These are phyloP conservation scores for Gasterosteus nipponicus DNA, from an alignment of 2,113 vertebrate species.

Conservation along the genomic window DNA sequence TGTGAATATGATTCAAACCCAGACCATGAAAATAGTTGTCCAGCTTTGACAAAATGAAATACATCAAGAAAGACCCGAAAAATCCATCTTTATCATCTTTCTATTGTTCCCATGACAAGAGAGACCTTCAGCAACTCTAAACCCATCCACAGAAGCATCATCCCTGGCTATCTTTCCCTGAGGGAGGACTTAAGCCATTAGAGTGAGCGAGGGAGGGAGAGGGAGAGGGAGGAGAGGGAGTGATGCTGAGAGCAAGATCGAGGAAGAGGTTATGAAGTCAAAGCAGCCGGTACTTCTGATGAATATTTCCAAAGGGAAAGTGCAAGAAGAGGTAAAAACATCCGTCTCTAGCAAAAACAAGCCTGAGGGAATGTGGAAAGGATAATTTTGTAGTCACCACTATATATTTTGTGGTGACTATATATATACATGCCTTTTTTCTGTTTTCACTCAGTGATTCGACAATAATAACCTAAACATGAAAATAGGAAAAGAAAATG, in stretches of 20 bases:
- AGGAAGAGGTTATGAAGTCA: constrained; percentile 69
- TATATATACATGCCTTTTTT: constrained; percentile 3
- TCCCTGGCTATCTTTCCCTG: constrained; percentile 68
- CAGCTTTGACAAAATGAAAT: constrained; percentile 73
- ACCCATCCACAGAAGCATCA: constrained; percentile 71
- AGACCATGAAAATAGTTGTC: constrained; percentile 52
- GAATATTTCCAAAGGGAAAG: constrained; percentile 68
- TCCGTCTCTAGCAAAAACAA: constrained; percentile 65
- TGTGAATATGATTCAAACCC: constrained; percentile 59
- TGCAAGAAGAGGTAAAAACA: constrained; percentile 65
- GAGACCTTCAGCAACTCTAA: constrained; percentile 75
- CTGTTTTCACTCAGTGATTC: constrained; percentile 46
- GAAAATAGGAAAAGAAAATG: constrained; percentile 22
- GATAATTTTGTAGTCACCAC: constrained; percentile 48
- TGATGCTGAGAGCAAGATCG: constrained; percentile 56
- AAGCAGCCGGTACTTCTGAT: constrained; percentile 66
- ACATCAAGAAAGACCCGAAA: constrained; percentile 61
- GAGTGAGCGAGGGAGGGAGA: constrained; percentile 43
- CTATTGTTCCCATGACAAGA: constrained; percentile 79
- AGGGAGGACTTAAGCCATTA: constrained; percentile 77
- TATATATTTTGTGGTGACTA: constrained; percentile 40
- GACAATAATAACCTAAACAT: constrained; percentile 39
- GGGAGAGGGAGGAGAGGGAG: constrained; percentile 36
- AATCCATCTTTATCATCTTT: constrained; percentile 75
- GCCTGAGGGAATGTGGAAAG: constrained; percentile 34